A percentile compares a stretch with the other conserved stretches of the same genome.
Evolutionary conservation across 2,888 invertebrate species (phyloP).

Genomic region (Lochmaea capreae): DNA sequence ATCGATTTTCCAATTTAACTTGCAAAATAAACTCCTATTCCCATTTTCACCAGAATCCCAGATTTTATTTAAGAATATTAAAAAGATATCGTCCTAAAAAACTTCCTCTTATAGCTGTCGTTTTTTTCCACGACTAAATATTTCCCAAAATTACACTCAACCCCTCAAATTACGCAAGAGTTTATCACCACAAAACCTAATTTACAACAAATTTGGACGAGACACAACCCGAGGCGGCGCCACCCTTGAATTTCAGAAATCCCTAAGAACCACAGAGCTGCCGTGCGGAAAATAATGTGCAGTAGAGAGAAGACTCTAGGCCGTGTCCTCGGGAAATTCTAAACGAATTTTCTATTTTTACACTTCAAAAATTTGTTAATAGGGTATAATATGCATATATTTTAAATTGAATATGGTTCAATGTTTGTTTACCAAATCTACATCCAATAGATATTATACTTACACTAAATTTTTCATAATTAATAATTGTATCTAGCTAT

Average conservation of each 20-base stretch:
- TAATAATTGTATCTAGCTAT: no score
- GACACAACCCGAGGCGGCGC: conserved; percentile 2
- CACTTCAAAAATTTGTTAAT: not conserved
- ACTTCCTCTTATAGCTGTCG: not conserved
- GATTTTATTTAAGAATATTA: not conserved
- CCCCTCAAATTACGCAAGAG: conserved; percentile 3
- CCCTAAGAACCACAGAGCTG: conserved; percentile 11
- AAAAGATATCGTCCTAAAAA: not conserved
- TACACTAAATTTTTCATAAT: no score
- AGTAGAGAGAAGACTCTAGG: not conserved
- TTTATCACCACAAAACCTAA: conserved; percentile 3
- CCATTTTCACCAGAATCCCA: not conserved
- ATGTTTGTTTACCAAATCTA: no score
- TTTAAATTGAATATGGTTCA: no score
- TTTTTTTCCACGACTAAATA: not conserved
- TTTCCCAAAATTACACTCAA: not conserved
- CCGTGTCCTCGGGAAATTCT: not conserved
- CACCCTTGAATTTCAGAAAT: conserved; percentile 4
- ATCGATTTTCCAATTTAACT: not conserved
- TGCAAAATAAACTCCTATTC: not conserved
- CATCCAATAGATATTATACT: no score
- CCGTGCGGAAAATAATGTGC: conserved; percentile 12
- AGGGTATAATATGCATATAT: no score
- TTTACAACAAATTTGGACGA: conserved; percentile 13
- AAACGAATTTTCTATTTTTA: not conserved